These are phyloP conservation scores for Ctenopoma multispine DNA, from an alignment of 2,797 vertebrate species.

Conservation along the genomic window DNA sequence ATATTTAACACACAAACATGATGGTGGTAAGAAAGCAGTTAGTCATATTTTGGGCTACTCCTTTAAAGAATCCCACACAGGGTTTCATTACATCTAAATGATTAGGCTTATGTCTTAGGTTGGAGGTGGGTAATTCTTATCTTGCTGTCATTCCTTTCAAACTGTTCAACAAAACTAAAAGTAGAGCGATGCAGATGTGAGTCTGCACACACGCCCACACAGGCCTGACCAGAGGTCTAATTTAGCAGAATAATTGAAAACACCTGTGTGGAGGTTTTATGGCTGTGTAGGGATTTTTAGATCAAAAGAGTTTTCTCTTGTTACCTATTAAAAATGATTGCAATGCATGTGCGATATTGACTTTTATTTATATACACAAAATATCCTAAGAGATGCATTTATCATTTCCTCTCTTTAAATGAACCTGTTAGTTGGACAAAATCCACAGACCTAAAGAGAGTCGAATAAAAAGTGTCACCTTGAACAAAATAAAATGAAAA, in stretches of 20 bases:
- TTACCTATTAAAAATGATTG: constrained; percentile 13
- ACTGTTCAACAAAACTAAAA: constrained; percentile 27
- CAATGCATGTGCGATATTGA: background rate
- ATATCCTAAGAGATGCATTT: constrained; percentile 2
- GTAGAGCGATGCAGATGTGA: constrained; percentile 3
- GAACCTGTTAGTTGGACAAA: background rate
- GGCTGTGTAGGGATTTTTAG: constrained; percentile 4
- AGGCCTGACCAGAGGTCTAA: constrained; percentile 24
- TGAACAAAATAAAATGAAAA: no score
- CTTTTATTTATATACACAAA: constrained; percentile 3
- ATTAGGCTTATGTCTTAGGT: background rate
- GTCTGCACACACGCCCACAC: constrained; percentile 33
- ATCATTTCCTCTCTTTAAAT: background rate
- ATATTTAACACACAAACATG: background rate
- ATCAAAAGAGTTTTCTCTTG: constrained; percentile 3
- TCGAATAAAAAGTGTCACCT: background rate
- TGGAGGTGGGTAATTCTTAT: constrained; percentile 9
- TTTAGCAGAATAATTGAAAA: constrained; percentile 44
- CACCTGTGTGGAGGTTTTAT: constrained; percentile 43
- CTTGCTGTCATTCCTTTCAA: background rate
- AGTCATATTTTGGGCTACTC: background rate
- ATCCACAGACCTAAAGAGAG: background rate
- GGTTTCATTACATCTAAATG: constrained; percentile 1
- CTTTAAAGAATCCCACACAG: background rate
- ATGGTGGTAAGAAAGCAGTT: background rate